These are phyloP conservation scores for Yoshiicerus persimilis DNA, from an alignment of 1,140 invertebrate genomes.

Conservation along the genomic window DNA sequence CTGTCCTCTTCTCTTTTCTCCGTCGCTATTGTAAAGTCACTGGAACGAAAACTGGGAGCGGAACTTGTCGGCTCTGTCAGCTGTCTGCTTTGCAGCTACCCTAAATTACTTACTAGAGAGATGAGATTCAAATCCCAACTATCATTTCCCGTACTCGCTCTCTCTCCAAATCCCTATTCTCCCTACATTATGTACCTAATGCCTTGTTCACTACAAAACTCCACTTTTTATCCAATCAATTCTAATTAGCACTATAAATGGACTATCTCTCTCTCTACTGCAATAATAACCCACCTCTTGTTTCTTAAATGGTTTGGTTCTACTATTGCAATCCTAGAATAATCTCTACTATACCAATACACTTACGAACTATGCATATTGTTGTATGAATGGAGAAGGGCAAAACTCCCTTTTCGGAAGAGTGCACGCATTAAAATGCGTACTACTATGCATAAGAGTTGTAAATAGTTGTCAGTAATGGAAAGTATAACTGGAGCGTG, in stretches of 20 bases:
- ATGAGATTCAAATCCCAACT: conserved; percentile 33
- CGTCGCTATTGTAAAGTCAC: background rate
- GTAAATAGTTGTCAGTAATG: background rate
- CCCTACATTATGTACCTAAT: background rate
- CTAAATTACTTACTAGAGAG: conserved; percentile 43
- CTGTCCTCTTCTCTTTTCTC: background rate
- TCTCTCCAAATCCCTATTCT: background rate
- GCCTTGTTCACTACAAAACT: background rate
- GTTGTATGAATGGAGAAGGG: no score
- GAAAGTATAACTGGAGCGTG: background rate
- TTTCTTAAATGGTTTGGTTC: no score
- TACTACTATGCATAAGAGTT: background rate
- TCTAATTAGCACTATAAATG: background rate
- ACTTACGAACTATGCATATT: no score
- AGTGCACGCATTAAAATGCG: no score
- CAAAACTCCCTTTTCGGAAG: no score
- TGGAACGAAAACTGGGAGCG: background rate
- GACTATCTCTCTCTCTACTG: background rate
- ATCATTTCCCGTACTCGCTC: conserved; percentile 30
- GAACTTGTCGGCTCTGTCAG: conserved; percentile 40
- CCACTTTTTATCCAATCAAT: background rate
- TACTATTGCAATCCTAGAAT: no score
- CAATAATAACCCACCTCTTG: no score
- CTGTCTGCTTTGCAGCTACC: conserved; percentile 34
- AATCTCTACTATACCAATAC: no score